A percentile compares a stretch with the other conserved stretches of the same genome.
Conservation (phyloP, 1,140 invertebrate species). For the Caenorhabditis tropicalis region DNA sequence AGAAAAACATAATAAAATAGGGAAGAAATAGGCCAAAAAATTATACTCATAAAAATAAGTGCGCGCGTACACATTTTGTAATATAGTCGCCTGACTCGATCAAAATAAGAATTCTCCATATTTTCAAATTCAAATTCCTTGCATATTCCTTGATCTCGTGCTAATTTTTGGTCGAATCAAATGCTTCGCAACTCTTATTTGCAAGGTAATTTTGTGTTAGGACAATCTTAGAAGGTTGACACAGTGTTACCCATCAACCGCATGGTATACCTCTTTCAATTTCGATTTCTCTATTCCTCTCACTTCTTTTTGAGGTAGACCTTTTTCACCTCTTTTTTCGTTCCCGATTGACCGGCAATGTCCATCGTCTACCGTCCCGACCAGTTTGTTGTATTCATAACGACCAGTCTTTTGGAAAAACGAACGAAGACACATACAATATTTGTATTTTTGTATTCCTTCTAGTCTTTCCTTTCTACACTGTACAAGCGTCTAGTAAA, state of each 20-base stretch:
- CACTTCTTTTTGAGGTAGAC: background rate
- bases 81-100: background rate
- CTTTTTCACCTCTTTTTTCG: background rate
- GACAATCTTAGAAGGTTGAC: too few species aligned
- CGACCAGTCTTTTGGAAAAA: conserved; percentile 23
- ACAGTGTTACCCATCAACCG: background rate
- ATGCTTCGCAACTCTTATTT: too few species aligned
- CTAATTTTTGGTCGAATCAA: too few species aligned
- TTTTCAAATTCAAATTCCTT: background rate
- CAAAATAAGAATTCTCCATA: background rate
- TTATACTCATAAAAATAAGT: conserved; percentile 36
- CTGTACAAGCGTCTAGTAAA: too few species aligned
- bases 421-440: conserved; percentile 6
- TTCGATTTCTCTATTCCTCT: background rate
- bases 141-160: background rate
- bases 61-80: background rate
- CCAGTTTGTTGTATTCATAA: conserved; percentile 41
- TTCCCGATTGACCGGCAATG: conserved; percentile 34
- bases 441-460: conserved; percentile 24
- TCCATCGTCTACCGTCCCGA: background rate
- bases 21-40: background rate
- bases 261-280: background rate
- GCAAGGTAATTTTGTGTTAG: too few species aligned
- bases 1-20: background rate
- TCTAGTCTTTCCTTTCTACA: background rate